Evolutionary conservation across 1,140 invertebrate genomes (phyloP).

Genomic region (Nomia melanderi): DNA sequence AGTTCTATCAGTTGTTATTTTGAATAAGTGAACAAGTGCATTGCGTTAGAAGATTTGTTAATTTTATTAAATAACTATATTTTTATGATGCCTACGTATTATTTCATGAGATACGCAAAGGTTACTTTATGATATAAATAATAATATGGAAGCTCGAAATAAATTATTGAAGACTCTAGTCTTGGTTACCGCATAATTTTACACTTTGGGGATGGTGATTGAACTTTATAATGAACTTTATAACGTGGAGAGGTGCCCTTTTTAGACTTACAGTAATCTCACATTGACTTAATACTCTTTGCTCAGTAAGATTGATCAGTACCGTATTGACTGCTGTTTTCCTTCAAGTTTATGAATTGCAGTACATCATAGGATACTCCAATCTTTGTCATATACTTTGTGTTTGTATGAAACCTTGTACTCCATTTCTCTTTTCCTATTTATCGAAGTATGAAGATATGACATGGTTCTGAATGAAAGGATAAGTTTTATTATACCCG

Average conservation of each 20-base stretch:
- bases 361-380: conserved; percentile 29
- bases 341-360: conserved; percentile 50
- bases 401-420: conserved; percentile 36
- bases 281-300: conserved; percentile 45
- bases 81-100: conserved; percentile 62
- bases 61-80: conserved; percentile 67
- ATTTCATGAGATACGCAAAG: conserved; percentile 64
- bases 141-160: conserved; percentile 67
- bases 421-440: conserved; percentile 51
- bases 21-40: conserved; percentile 68
- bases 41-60: conserved; percentile 70
- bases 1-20: conserved; percentile 64
- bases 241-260: conserved; percentile 56
- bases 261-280: conserved; percentile 55
- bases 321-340: conserved; percentile 62
- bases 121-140: conserved; percentile 62
- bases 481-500: conserved; percentile 44
- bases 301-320: conserved; percentile 55
- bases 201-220: conserved; percentile 61
- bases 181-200: conserved; percentile 67
- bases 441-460: conserved; percentile 47
- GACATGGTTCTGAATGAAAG: conserved; percentile 62
- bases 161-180: conserved; percentile 71
- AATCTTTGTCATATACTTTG: conserved; percentile 41
- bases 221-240: conserved; percentile 49